These are phyloP conservation scores for Rhodophaea formosa DNA, from an alignment of 2,888 invertebrate species.

Conservation along the genomic window DNA sequence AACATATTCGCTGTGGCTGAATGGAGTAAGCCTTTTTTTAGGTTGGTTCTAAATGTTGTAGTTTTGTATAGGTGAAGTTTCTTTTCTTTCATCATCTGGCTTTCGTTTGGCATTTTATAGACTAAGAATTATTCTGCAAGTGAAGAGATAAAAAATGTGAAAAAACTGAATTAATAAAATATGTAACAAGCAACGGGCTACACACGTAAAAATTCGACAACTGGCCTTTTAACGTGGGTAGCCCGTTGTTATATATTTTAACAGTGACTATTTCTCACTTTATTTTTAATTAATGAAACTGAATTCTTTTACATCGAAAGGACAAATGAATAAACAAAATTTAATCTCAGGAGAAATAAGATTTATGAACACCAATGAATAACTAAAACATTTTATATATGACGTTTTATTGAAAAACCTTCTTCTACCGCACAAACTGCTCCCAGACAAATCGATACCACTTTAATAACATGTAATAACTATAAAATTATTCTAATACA, in stretches of 20 bases:
- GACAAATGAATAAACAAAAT: neutral
- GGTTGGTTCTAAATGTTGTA: neutral
- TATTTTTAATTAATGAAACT: too few relatives aligned
- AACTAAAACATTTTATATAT: neutral
- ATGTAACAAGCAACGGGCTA: too few relatives aligned
- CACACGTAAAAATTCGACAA: too few relatives aligned
- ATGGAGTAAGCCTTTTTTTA: constrained; percentile 2
- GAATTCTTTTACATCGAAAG: neutral
- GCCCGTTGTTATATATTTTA: too few relatives aligned
- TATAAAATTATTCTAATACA: constrained; percentile 78
- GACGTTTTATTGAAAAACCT: constrained; percentile 7
- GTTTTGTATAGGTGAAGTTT: neutral
- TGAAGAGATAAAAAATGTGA: too few relatives aligned
- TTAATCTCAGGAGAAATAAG: constrained; percentile 1
- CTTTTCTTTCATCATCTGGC: too few relatives aligned
- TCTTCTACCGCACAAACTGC: constrained; percentile 15
- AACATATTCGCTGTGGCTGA: constrained; percentile 12
- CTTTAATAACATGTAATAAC: constrained; percentile 74
- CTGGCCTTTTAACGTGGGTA: too few relatives aligned
- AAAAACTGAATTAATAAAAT: neutral
- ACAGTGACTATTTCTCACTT: too few relatives aligned
- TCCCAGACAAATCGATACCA: constrained; percentile 48
- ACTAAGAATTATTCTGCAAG: too few relatives aligned
- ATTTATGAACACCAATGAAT: neutral
- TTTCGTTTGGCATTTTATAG: too few relatives aligned